phyloP scores from a whole-genome alignment of 1,140 invertebrate species.

The Drosophila sechellia region DNA sequence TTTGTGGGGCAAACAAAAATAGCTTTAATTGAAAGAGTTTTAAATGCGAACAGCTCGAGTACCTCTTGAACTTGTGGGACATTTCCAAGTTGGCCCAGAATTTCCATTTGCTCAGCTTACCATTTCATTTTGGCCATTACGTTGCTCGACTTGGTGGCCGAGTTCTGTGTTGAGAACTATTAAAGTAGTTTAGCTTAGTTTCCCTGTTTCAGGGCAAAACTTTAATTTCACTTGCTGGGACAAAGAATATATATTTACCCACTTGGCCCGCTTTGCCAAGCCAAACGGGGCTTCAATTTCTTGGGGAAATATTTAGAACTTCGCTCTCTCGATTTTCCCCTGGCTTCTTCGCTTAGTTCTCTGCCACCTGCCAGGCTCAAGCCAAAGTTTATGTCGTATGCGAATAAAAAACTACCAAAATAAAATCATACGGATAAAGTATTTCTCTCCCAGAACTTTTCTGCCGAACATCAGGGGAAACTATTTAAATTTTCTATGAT shows the following conservation, averaged over 20 bases:
- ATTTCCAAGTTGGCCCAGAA: neutral
- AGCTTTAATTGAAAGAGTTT: too few relatives aligned
- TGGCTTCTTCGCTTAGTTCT: neutral
- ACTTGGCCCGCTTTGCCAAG: constrained; percentile 19
- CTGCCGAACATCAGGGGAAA: constrained; percentile 41
- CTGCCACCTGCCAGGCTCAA: constrained; percentile 44
- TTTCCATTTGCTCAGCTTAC: constrained; percentile 28
- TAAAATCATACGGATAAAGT: constrained; percentile 37
- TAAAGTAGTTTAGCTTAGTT: constrained; percentile 63
- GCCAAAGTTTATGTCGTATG: constrained; percentile 54
- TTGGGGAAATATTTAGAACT: constrained; percentile 48
- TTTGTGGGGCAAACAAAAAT: too few relatives aligned
- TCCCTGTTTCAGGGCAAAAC: constrained; percentile 47
- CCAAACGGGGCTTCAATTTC: constrained; percentile 53
- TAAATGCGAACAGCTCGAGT: too few relatives aligned
- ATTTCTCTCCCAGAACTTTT: constrained; percentile 15
- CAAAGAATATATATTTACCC: constrained; percentile 40
- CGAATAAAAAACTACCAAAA: constrained; percentile 28
- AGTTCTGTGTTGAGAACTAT: constrained; percentile 68
- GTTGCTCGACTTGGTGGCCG: constrained; percentile 21
- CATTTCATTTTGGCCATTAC: constrained; percentile 40
- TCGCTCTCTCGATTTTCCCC: constrained; percentile 11
- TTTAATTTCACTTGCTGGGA: constrained; percentile 69
- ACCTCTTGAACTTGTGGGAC: neutral
- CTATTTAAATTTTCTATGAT: constrained; percentile 68